Evolutionary conservation across 2,113 vertebrate genomes (phyloP), one percentile per base, ranked within the genome.

Genomic region (Archocentrus centrarchus): DNA sequence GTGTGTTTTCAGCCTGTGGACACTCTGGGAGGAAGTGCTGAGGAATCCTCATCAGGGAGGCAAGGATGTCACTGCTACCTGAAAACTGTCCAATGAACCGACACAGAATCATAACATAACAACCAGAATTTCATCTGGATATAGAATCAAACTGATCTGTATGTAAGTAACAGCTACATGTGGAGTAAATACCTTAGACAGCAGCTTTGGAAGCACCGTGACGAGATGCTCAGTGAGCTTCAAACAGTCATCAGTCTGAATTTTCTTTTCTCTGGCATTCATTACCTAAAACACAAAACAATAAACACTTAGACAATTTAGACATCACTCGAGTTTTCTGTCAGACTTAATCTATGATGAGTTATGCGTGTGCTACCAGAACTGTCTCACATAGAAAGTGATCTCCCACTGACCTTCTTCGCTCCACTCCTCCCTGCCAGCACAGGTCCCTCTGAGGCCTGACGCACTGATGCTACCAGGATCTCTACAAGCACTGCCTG

Each of bases 151-250:
- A 59, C 13, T 11, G 59, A 41, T 27, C 18, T 5, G n/a, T 17
- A 7, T 10, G 37, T 39, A 39, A 47, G 1, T 6, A n/a, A 63
- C 22, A 2, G 14, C 37, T 9, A 17, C 10, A 18, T 39, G 64
- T 30, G 14, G n/a, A 24, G 22, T 57, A 57, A 88, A 73, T 44
- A 98, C 97, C 97, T 98, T 98, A 75, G 94, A 95, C 90, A 98
- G 95, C 81, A 98, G 95, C 82, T 93, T 90, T 86, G 97, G 97
- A 91, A 98, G 96, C 87, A 94, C 93, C 61, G 58, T 32, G 78
- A 96, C 90, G 88, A 98, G 96, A 91, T 97, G 96, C 77, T 97
- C 93, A n/a, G 97, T 98, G 86, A 98, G 95, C 92, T 93, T 96
- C 3, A 87, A 62, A 83, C 96, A 96, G 92, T 98, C 97, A 37